Base-by-base conservation (phyloP, 2,888 invertebrate species). In the Drosophila merina region DNA sequence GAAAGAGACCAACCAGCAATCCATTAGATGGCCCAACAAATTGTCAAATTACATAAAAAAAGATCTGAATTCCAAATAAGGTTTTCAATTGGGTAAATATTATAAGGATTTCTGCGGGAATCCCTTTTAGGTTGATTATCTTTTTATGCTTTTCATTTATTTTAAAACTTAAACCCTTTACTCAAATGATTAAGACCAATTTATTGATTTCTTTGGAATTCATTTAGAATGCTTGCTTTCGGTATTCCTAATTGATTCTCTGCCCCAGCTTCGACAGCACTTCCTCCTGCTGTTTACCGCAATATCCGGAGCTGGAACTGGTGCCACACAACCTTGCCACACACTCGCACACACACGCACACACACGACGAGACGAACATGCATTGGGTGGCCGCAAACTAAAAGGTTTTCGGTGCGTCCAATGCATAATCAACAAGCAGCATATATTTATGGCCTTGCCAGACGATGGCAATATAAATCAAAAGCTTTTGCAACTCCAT, bases 401-500 rank as follows among this genome's bases (percentile, higher is more conserved):
- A 70, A 70, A 70, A 70, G 69, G 69, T 70, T 70, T 70, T 62
- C 70, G 69, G 54, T 72, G 69, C 69, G 63, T 72, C 67, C 70
- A 67, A 72, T 70, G 69, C 69, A 70, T 72, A 70, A 72, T 70
- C 69, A 70, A 72, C 69, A 70, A 62, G 64, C 64, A 64, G 64
- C 64, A 64, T 64, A 83, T 81, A 82, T 82, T 77, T 81, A 78
- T 81, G 79, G 63, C 72, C 70, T 48, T 69, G 74, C 66, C 79
- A 71, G 69, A 84, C 69, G 84, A 67, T 75, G 74, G 78, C 74
- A 74, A 81, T 76, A 82, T 82, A 82, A 82, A 82, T 82, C 82
- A 87, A 85, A 82, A 85, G 82, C 79, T 82, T 82, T 82, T 49
- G 60, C 87, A 78, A 81, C 85, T 81, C 81, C 87, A 81, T 81